phyloP scores from a whole-genome alignment of 2,113 vertebrate genomes.

The Cathartes aura region DNA sequence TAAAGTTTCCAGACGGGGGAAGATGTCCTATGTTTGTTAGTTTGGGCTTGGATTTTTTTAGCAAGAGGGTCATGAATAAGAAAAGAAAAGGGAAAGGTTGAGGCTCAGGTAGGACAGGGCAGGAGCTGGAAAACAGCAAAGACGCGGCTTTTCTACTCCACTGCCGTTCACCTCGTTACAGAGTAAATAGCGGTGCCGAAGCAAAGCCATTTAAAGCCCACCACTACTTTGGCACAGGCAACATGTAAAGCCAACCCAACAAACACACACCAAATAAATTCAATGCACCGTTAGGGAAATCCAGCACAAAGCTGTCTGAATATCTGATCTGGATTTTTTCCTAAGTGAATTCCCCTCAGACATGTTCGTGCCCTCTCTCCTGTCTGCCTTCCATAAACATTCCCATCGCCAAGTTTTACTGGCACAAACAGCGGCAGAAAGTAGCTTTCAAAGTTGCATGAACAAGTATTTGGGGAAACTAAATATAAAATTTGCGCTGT shows the following conservation, averaged over 20 bases:
- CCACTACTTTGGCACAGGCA: background rate
- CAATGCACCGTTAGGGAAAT: background rate
- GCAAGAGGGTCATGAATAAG: background rate
- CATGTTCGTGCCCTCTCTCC: background rate
- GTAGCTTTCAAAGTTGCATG: background rate
- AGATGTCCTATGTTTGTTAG: fast-evolving
- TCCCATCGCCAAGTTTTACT: background rate
- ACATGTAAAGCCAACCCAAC: background rate
- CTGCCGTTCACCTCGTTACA: background rate
- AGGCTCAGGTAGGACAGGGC: background rate
- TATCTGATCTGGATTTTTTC: background rate
- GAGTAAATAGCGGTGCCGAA: fast-evolving
- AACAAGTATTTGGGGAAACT: background rate
- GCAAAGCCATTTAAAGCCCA: background rate
- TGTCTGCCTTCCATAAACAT: background rate
- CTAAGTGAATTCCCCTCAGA: background rate
- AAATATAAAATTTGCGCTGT: background rate
- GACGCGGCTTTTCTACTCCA: background rate
- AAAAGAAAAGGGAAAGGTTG: background rate
- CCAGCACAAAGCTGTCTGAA: background rate
- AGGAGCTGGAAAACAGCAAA: background rate
- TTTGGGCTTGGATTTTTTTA: background rate
- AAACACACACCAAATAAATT: background rate
- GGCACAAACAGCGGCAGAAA: background rate
- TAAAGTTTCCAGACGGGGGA: fast-evolving